These are phyloP conservation scores for Globodera rostochiensis DNA, from an alignment of 1,140 invertebrate species.

Conservation along the genomic window DNA sequence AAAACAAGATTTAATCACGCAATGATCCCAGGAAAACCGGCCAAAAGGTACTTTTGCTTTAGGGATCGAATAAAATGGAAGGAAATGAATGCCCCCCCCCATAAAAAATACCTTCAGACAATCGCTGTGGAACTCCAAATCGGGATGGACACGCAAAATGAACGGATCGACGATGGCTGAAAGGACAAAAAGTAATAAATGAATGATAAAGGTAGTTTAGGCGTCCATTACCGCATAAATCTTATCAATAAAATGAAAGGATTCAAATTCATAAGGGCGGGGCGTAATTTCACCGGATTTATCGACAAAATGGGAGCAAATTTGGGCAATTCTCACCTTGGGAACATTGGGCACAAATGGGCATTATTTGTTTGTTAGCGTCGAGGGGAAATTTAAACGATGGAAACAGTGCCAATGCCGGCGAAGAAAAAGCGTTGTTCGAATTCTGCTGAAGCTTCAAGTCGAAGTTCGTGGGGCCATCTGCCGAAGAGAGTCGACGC, in stretches of 20 bases:
- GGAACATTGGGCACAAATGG: slow-evolving; percentile 1
- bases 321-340: not conserved
- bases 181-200: not conserved
- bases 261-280: not conserved
- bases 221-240: not conserved
- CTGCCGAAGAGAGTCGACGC: not conserved
- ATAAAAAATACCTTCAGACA: slow-evolving; percentile 26
- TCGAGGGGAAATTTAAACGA: not conserved
- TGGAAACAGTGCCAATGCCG: not conserved
- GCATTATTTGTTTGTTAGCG: not conserved
- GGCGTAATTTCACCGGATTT: too few species aligned
- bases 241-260: not conserved
- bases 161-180: slow-evolving; percentile 39
- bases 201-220: not conserved
- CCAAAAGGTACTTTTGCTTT: not conserved
- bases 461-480: not conserved
- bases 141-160: slow-evolving; percentile 36
- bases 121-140: slow-evolving; percentile 38
- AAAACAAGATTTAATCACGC: not conserved
- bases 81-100: not conserved
- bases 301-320: not conserved
- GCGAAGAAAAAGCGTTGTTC: not conserved
- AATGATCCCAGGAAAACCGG: not conserved
- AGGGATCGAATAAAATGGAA: not conserved
- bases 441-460: not conserved